A percentile compares a stretch with the other conserved stretches of the same genome.
phyloP scores from a whole-genome alignment of 2,888 invertebrate species.

The Sesia bembeciformis region DNA sequence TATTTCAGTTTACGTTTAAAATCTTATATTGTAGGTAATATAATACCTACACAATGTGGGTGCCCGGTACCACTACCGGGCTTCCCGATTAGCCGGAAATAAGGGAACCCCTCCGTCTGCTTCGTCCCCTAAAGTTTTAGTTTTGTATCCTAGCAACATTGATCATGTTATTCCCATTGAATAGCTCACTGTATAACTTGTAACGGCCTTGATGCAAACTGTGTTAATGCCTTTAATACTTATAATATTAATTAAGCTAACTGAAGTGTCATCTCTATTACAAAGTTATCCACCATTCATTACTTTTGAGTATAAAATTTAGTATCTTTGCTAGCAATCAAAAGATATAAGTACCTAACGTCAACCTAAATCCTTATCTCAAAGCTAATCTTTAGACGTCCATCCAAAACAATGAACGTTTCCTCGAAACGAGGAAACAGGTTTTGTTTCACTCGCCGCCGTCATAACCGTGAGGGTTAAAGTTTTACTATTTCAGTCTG shows the following conservation, averaged over 20 bases:
- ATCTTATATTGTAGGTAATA: background rate
- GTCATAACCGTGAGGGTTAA: slow-evolving; percentile 18
- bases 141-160: slow-evolving; percentile 62
- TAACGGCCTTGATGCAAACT: too few species aligned
- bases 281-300: too few species aligned
- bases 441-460: slow-evolving; percentile 11
- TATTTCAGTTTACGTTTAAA: too few species aligned
- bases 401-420: slow-evolving; percentile 14
- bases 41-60: background rate
- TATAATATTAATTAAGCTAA: too few species aligned
- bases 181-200: too few species aligned
- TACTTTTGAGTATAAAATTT: too few species aligned
- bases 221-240: too few species aligned
- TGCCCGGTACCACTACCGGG: slow-evolving; percentile 28
- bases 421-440: slow-evolving; percentile 17
- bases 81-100: slow-evolving; percentile 56
- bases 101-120: slow-evolving; percentile 42
- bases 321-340: too few species aligned
- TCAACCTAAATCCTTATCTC: too few species aligned
- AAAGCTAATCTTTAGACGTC: slow-evolving; percentile 7
- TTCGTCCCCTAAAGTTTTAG: slow-evolving; percentile 38
- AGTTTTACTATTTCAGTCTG: slow-evolving; percentile 4
- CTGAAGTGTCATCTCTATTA: too few species aligned
- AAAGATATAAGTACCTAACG: too few species aligned
- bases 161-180: slow-evolving; percentile 23